A percentile compares a stretch with the other conserved stretches of the same genome.
Conservation (phyloP, 1,140 invertebrate genomes). For the Euura lappo region DNA sequence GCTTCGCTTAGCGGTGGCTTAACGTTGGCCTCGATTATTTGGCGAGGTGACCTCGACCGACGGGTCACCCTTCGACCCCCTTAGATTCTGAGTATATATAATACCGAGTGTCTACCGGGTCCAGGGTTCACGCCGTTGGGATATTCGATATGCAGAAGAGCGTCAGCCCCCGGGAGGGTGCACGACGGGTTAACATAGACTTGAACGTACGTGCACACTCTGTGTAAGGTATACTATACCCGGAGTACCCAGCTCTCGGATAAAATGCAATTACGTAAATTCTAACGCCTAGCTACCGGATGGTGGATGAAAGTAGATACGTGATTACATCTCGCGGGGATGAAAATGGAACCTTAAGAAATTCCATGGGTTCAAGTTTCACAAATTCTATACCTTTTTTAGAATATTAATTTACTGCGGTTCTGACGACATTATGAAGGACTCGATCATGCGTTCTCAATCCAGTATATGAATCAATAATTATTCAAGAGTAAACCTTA, state of each 20-base stretch:
- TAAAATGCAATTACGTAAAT: slow-evolving; percentile 7
- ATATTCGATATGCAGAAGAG: slow-evolving; percentile 1
- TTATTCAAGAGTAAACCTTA: too few species aligned
- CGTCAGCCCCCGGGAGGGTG: not conserved
- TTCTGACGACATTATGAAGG: too few species aligned
- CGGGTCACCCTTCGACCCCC: not conserved
- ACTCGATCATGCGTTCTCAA: too few species aligned
- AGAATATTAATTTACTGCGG: too few species aligned
- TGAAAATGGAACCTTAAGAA: too few species aligned
- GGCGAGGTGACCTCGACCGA: not conserved
- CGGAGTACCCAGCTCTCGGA: not conserved
- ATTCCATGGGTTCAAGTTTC: too few species aligned
- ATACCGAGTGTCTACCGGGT: not conserved
- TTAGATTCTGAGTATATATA: not conserved
- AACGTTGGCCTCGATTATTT: slow-evolving; percentile 1
- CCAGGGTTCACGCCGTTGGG: not conserved
- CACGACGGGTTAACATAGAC: not conserved
- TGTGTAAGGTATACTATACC: not conserved
- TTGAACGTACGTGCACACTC: not conserved
- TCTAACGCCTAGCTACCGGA: not conserved
- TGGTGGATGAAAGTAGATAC: not conserved
- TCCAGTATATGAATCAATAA: too few species aligned
- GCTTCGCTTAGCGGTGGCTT: not conserved
- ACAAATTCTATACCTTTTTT: too few species aligned
- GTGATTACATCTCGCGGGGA: too few species aligned